Evolutionary conservation across 2,797 vertebrate genomes (phyloP).

Genomic region (Acipenser transmontanus): DNA sequence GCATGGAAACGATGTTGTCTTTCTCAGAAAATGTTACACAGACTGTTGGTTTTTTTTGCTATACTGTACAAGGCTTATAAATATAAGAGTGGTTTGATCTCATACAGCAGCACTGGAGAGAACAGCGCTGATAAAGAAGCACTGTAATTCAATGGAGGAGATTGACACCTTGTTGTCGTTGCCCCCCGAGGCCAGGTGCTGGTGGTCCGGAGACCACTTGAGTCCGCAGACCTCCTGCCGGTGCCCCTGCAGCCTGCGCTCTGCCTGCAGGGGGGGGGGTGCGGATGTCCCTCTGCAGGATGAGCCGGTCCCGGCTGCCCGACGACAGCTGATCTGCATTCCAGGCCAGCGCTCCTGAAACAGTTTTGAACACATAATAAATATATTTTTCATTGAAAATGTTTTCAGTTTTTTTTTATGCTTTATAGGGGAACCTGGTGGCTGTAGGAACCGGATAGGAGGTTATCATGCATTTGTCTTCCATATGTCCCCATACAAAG

Average conservation of each 20-base stretch:
- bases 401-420: constrained; percentile 1
- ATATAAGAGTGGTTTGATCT: no score
- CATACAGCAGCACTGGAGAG: no score
- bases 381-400: no score
- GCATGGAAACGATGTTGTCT: no score
- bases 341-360: constrained; percentile 69
- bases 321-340: constrained; percentile 76
- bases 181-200: constrained; percentile 73
- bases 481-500: no score
- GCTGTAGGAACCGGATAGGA: constrained; percentile 56
- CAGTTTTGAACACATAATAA: no score
- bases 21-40: no score
- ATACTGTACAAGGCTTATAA: no score
- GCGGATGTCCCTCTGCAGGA: constrained; percentile 67
- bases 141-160: background rate
- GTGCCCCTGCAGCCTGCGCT: constrained; percentile 71
- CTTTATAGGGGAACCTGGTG: constrained; percentile 61
- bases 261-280: constrained; percentile 52
- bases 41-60: no score
- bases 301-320: constrained; percentile 69
- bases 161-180: constrained; percentile 68
- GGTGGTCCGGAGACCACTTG: constrained; percentile 76
- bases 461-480: no score
- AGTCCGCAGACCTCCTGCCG: constrained; percentile 73
- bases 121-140: no score